Conservation (phyloP, 2,113 vertebrate species). For the Ivindomyrus marchei region DNA sequence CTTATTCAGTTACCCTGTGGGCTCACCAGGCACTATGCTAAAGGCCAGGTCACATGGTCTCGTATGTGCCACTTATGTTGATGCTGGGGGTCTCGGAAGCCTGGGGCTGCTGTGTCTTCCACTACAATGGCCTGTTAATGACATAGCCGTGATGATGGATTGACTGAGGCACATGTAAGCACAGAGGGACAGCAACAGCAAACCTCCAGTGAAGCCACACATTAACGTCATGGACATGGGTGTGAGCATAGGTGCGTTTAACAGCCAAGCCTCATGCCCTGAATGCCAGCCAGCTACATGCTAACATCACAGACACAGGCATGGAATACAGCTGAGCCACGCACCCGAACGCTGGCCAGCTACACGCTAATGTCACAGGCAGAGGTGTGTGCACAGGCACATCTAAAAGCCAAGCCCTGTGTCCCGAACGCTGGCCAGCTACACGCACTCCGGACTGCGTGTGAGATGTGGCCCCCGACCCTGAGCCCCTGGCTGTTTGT, state of each 20-base stretch:
- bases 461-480: background rate
- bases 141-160: background rate
- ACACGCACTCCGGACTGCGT: background rate
- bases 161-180: background rate
- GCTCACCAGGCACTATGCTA: slow-evolving; percentile 34
- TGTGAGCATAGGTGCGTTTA: background rate
- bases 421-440: background rate
- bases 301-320: background rate
- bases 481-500: slow-evolving; percentile 10
- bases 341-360: too few relatives aligned
- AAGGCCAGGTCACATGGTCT: background rate
- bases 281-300: background rate
- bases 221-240: background rate
- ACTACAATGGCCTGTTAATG: slow-evolving; percentile 37
- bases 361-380: too few relatives aligned
- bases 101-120: background rate
- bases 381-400: too few relatives aligned
- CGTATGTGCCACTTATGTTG: background rate
- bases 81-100: background rate
- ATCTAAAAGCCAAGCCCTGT: too few relatives aligned
- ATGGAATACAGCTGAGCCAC: too few relatives aligned
- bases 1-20: background rate
- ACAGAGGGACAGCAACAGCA: background rate
- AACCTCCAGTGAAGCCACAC: background rate
- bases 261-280: background rate